Conservation (phyloP, 2,888 invertebrate species). For the Cataglyphis cursor region DNA sequence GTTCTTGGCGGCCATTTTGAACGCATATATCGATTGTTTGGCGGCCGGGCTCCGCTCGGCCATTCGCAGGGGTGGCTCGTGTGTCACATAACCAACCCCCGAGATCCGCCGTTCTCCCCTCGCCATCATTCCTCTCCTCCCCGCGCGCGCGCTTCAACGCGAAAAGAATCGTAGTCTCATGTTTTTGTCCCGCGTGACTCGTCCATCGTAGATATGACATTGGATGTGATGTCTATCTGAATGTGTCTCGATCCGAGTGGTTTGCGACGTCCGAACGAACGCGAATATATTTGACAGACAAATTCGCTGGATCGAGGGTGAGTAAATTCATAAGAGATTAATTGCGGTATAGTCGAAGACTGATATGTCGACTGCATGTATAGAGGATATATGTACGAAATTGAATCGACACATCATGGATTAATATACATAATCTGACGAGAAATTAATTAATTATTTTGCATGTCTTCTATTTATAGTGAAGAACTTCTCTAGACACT, state of each 20-base stretch:
- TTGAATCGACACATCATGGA: background rate
- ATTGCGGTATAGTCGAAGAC: conserved; percentile 4
- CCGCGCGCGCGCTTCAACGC: conserved; percentile 50
- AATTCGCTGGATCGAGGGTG: background rate
- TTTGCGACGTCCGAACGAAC: conserved; percentile 9
- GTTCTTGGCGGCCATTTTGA: conserved; percentile 87
- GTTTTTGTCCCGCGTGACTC: conserved; percentile 38
- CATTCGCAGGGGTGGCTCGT: conserved; percentile 85
- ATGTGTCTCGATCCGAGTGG: background rate
- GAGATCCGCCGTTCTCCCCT: conserved; percentile 56
- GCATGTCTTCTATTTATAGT: background rate
- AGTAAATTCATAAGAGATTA: conserved; percentile 23
- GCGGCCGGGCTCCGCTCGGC: conserved; percentile 86
- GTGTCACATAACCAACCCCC: conserved; percentile 76
- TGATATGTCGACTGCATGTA: conserved; percentile 1
- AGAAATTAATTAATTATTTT: conserved; percentile 15
- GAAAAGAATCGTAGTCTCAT: conserved; percentile 69
- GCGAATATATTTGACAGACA: background rate
- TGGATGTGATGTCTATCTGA: background rate
- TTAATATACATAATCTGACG: background rate
- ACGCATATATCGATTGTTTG: conserved; percentile 87
- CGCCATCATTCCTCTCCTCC: conserved; percentile 13
- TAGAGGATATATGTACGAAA: background rate
- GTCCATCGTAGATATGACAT: background rate
- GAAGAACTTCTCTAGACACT: background rate